Evolutionary conservation across 2,797 vertebrate species (phyloP).

Genomic region (Squalus acanthias): DNA sequence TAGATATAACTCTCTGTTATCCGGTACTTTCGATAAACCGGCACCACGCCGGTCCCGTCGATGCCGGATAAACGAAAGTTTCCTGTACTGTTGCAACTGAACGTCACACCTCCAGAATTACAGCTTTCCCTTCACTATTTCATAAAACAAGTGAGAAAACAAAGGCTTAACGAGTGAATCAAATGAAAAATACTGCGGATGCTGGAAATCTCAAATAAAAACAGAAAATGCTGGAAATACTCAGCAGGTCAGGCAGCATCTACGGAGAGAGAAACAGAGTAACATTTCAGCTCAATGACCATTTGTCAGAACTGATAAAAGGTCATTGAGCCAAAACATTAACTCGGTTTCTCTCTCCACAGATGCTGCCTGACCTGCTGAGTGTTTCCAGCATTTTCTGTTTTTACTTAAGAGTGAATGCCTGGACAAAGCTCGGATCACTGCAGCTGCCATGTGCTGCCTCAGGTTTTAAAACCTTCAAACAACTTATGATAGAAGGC

Average conservation of each 20-base stretch:
- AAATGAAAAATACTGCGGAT: neutral
- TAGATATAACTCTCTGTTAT: no score
- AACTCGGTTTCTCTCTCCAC: neutral
- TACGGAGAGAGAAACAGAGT: neutral
- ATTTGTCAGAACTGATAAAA: neutral
- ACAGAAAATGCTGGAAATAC: neutral
- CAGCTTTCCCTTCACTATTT: neutral
- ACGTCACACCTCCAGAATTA: neutral
- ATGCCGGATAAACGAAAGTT: no score
- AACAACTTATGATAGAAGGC: neutral
- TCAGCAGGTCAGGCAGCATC: neutral
- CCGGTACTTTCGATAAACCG: no score
- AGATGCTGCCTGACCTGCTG: neutral
- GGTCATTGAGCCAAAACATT: neutral
- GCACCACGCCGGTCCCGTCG: no score
- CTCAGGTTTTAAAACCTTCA: neutral
- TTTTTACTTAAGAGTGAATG: neutral
- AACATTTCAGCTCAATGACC: neutral
- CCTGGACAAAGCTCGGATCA: neutral
- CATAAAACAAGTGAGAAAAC: neutral
- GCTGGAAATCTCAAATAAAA: no score
- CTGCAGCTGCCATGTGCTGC: neutral
- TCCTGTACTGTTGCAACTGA: constrained; percentile 43
- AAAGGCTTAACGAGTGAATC: neutral
- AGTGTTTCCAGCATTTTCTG: neutral